Percentiles rank a stretch among this genome's conserved stretches.
Conservation (phyloP, 2,797 vertebrate genomes). For the Sciurus vulgaris region DNA sequence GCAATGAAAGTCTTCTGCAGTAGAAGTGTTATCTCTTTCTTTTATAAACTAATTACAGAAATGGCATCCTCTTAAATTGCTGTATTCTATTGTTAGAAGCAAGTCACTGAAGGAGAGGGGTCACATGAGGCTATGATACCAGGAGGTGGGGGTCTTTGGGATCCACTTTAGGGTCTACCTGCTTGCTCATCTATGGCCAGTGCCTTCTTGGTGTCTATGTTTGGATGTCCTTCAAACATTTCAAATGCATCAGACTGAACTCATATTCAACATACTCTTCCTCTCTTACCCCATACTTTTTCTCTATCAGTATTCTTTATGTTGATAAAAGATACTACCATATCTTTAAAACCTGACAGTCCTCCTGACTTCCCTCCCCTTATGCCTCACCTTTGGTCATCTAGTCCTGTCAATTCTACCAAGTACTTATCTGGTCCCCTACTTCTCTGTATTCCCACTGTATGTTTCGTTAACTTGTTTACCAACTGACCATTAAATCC, state of each 20-base stretch:
- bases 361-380: background rate
- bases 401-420: background rate
- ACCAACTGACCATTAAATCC: background rate
- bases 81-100: slow-evolving; percentile 25
- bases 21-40: background rate
- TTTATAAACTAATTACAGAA: background rate
- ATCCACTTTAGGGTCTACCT: background rate
- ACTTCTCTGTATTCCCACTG: background rate
- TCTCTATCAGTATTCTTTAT: background rate
- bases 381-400: background rate
- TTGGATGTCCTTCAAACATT: background rate
- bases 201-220: background rate
- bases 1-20: background rate
- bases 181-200: background rate
- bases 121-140: background rate
- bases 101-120: background rate
- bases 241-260: background rate
- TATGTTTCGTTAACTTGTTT: background rate
- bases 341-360: background rate
- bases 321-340: background rate
- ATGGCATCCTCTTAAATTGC: background rate
- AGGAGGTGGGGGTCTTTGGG: background rate
- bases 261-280: background rate
- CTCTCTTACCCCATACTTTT: background rate
- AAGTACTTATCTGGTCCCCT: background rate